Conservation (phyloP, 2,797 vertebrate species). For the Perodicticus potto region DNA sequence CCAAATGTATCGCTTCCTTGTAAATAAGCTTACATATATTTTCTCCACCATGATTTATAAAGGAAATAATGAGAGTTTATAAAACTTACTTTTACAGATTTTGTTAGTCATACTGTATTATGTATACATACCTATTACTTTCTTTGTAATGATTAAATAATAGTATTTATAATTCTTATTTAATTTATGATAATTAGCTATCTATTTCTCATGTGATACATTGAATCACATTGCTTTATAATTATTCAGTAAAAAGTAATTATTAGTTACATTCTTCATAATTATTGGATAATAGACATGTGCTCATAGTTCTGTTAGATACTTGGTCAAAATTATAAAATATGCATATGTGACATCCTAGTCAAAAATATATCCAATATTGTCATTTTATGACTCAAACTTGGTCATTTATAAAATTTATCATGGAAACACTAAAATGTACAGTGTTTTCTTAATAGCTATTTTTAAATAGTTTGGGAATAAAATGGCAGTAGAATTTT, state of each 20-base stretch:
- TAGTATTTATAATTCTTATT: background rate
- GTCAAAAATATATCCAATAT: background rate
- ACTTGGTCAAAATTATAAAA: constrained; percentile 38
- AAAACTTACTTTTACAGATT: constrained; percentile 15
- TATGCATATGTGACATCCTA: background rate
- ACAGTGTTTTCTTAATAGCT: background rate
- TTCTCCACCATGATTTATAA: background rate
- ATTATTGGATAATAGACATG: background rate
- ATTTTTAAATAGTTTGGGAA: background rate
- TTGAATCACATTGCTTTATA: background rate
- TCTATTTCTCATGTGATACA: constrained; percentile 11
- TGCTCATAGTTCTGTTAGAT: constrained; percentile 18
- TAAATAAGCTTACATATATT: background rate
- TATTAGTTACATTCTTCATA: background rate
- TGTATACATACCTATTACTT: background rate
- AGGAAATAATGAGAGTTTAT: constrained; percentile 22
- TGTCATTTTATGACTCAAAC: constrained; percentile 17
- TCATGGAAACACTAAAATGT: background rate
- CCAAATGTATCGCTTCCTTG: background rate
- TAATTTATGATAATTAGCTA: background rate
- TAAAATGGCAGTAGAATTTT: background rate
- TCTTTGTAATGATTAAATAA: constrained; percentile 12
- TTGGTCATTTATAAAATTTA: constrained; percentile 12
- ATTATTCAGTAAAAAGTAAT: constrained; percentile 32
- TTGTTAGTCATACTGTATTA: background rate